Evolutionary conservation across 2,888 invertebrate species (phyloP), one percentile per base, ranked within the genome.

Genomic region (Blastobasis adustella): DNA sequence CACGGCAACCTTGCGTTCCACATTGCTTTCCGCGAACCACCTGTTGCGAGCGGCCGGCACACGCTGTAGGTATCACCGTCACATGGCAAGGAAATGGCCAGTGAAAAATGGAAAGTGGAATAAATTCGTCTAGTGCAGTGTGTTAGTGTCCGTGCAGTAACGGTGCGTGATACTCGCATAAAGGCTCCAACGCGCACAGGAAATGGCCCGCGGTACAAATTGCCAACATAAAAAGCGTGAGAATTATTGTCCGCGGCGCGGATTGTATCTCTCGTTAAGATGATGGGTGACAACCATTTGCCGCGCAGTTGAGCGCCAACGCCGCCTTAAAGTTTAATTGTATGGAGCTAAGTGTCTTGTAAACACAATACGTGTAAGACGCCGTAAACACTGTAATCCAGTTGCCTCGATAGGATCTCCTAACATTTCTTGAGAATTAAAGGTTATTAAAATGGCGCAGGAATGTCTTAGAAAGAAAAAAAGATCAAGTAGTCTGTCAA

Each of bases 61-160:
- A 75, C 72, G 23, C 23, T 23, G 23, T 23, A 23, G 23, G 65
- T 67, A 71, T 75, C 69, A 23, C 23, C 23, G 23, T 23, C 23
- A 23, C 23, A 23, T 23, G 23, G 23, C 65, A 74, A 83, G 77
- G 78, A 82, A 83, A 85, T 79, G 70, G 73, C 75, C 71, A 71
- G 74, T 77, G 83, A 81, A 86, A 86, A 87, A 86, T 85, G 82
- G 85, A 87, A 87, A 87, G 86, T 86, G 85, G 81, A 82, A 78
- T 83, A 71, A 79, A 82, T 83, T 82, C 72, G 82, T 79, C 77
- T 79, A 80, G 78, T 68, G 71, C 78, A 81, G 78, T 81, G 70
- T 79, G 79, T 77, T 80, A 76, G 71, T 72, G 73, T 75, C 71
- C 72, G 69, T 73, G 65, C 66, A 66, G 61, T 79, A 79, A 79